Conservation (phyloP, 1,140 invertebrate genomes). For the Capitella teleta region DNA sequence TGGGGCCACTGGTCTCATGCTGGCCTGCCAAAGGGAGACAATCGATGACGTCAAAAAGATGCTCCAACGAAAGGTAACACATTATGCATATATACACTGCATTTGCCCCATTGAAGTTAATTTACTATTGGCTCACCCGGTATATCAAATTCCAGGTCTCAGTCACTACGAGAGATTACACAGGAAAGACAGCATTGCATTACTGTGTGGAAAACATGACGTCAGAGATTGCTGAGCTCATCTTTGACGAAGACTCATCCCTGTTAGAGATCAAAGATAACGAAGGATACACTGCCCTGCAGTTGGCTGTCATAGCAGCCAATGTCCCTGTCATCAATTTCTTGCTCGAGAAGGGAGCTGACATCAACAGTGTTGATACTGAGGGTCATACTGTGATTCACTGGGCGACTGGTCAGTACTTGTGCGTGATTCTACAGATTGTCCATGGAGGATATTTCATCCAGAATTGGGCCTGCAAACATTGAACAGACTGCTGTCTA, state of each 20-base stretch:
- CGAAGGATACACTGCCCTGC: constrained; percentile 85
- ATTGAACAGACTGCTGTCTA: constrained; percentile 66
- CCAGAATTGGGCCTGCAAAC: constrained; percentile 56
- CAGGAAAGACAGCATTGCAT: constrained; percentile 75
- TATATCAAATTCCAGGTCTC: constrained; percentile 17
- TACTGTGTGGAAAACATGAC: constrained; percentile 69
- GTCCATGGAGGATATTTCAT: too few species aligned
- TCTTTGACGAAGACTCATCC: constrained; percentile 46
- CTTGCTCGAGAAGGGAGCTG: constrained; percentile 49
- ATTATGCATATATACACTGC: neutral
- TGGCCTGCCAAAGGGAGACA: constrained; percentile 68
- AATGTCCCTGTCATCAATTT: constrained; percentile 34
- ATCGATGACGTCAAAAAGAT: constrained; percentile 38
- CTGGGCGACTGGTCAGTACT: constrained; percentile 81
- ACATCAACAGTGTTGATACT: constrained; percentile 77
- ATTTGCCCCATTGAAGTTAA: neutral
- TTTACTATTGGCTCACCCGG: neutral
- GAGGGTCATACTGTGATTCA: constrained; percentile 93
- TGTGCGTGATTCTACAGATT: too few species aligned
- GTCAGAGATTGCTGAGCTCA: constrained; percentile 48
- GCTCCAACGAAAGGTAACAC: constrained; percentile 35
- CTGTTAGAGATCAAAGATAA: constrained; percentile 69
- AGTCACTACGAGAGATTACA: constrained; percentile 58
- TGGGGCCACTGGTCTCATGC: constrained; percentile 68
- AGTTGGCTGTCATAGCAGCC: constrained; percentile 46